Conservation (phyloP, 1,140 invertebrate species). For the Pteromalus puparum region DNA sequence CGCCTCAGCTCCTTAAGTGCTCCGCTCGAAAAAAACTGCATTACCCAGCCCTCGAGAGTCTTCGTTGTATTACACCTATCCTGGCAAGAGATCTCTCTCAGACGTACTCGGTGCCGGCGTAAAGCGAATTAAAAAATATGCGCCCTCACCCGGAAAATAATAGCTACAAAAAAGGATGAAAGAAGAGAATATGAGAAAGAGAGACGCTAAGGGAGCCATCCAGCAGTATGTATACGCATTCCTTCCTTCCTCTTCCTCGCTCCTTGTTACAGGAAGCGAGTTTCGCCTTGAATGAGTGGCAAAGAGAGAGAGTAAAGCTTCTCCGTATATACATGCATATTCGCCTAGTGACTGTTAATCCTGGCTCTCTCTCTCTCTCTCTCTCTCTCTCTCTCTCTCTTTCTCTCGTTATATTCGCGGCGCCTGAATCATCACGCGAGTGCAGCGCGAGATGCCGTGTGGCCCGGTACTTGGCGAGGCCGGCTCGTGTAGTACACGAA, state of each 20-base stretch:
- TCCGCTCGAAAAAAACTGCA: background rate
- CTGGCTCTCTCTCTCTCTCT: background rate
- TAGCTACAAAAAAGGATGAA: background rate
- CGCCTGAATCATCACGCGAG: constrained; percentile 18
- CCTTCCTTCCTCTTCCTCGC: background rate
- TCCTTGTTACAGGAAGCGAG: constrained; percentile 6
- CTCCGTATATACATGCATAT: background rate
- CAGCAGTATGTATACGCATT: background rate
- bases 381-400: background rate
- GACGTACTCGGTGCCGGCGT: background rate
- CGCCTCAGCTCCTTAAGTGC: background rate
- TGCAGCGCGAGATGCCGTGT: constrained; percentile 10
- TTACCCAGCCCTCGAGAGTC: background rate
- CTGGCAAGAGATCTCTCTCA: background rate
- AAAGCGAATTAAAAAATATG: constrained; percentile 10
- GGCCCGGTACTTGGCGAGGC: background rate
- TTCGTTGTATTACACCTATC: background rate
- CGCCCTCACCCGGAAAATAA: background rate
- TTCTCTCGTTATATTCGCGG: constrained; percentile 15
- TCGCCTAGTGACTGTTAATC: background rate
- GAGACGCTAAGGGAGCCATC: background rate
- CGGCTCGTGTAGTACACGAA: background rate
- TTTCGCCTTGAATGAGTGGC: background rate
- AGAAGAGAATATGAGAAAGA: background rate
- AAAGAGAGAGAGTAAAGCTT: background rate